Evolutionary conservation across 2,113 vertebrate species (phyloP).

Genomic region (Motacilla alba): DNA sequence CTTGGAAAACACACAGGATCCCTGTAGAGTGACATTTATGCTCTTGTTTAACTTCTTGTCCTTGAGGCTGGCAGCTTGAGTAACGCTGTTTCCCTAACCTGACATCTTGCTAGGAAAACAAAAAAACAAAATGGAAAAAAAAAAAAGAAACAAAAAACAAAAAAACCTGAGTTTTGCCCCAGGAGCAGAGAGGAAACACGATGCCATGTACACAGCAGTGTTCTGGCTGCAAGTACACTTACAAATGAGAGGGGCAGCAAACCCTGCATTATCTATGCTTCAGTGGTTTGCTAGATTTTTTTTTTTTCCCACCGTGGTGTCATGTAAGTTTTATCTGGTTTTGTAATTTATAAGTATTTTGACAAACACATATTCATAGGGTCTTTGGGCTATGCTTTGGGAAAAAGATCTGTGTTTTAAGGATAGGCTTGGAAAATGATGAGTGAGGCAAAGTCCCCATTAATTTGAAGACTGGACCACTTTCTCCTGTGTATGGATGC

Average conservation of each 20-base stretch:
- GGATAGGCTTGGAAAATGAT: not conserved
- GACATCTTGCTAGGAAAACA: not conserved
- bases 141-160: not conserved
- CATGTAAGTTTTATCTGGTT: not conserved
- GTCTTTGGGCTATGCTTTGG: not conserved
- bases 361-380: not conserved
- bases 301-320: accelerated
- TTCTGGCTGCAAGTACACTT: not conserved
- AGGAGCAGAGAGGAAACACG: not conserved
- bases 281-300: not conserved
- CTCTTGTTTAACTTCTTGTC: slow-evolving; percentile 39
- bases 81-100: not conserved
- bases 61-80: slow-evolving; percentile 9
- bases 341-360: not conserved
- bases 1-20: not conserved
- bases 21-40: slow-evolving; percentile 4
- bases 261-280: not conserved
- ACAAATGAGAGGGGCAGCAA: not conserved
- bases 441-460: not conserved
- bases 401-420: not conserved
- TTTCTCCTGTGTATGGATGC: not conserved
- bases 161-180: not conserved
- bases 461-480: not conserved
- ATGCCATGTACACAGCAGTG: not conserved
- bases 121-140: not conserved